phyloP scores from a whole-genome alignment of 1,140 invertebrate genomes.

The Aphaenogaster floridana region DNA sequence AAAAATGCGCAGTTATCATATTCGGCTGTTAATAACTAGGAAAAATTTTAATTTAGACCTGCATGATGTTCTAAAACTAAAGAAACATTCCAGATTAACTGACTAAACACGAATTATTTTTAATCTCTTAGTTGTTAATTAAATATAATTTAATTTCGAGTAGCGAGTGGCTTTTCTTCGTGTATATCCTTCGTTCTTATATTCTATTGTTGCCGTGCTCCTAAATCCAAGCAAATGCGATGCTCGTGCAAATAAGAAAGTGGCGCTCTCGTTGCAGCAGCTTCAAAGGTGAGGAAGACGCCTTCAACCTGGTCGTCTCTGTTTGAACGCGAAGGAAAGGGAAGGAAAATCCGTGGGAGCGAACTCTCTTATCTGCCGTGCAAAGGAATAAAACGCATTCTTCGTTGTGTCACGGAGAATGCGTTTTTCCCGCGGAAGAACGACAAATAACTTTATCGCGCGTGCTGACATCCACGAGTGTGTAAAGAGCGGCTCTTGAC shows the following conservation, averaged over 20 bases:
- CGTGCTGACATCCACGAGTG: constrained; percentile 41
- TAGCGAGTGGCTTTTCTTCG: background rate
- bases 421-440: constrained; percentile 24
- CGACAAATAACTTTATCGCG: constrained; percentile 59
- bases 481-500: constrained; percentile 50
- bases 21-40: background rate
- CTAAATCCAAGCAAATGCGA: constrained; percentile 14
- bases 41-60: background rate
- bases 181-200: background rate
- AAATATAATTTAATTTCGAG: constrained; percentile 3
- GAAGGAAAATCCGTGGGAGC: constrained; percentile 34
- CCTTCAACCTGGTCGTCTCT: constrained; percentile 53
- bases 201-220: background rate
- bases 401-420: constrained; percentile 45
- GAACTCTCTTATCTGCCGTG: constrained; percentile 60
- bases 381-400: constrained; percentile 60
- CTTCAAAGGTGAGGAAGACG: constrained; percentile 59
- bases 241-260: constrained; percentile 58
- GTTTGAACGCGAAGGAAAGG: constrained; percentile 53
- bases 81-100: background rate
- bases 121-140: background rate
- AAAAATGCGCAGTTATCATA: background rate
- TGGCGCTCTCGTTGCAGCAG: constrained; percentile 38
- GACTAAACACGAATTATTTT: background rate
- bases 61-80: background rate